Base-by-base conservation (phyloP, 2,888 invertebrate species). In the Diplolepis rosae region DNA sequence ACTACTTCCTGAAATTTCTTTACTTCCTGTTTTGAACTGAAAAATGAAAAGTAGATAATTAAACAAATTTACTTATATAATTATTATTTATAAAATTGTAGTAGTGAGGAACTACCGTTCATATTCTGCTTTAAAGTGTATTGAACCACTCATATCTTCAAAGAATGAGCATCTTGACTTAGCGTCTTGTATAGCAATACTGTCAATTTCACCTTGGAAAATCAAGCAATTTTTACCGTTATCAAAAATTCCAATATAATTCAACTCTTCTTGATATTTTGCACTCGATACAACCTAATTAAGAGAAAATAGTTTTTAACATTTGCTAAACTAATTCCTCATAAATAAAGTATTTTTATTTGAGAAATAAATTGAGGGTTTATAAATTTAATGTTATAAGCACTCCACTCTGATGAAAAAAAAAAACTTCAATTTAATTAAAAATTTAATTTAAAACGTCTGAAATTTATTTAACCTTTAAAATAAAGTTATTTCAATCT, bases 91-190 rank as follows among this genome's bases (percentile, higher is more conserved):
- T 9, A n/a, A 7, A 45, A 18, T 1, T 18, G n/a, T 15, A 6
- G 6, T 15, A 15, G 15, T 13, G 27, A 9, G 0, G 35, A 39
- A n/a, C 24, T 22, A 61, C 84, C 89, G 88, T 66, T 98, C 96
- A 87, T 99, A 99, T 83, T 98, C 97, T 76, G 96, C 95, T 88
- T 97, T 97, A 22, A 97, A 90, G 5, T 95, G 93, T 5, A 95
- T 95, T 61, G 98, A 98, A n/a, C 97, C 96, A 89, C 98, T 97
- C 73, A 99, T 97, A 90, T 98, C 97, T 88, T 99, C 99, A 91
- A 99, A 98, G 42, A 98, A 91, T 0, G 93, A 93, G 0, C 98
- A 98, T 84, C 98, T 93, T 89, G 99, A 98, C 86, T 98, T 98
- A 0, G 98, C 97, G 88, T 96, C 98, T 90, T 98, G 98, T 96